Evolutionary conservation across 2,888 invertebrate genomes (phyloP).

Genomic region (Eucera pruinosa): DNA sequence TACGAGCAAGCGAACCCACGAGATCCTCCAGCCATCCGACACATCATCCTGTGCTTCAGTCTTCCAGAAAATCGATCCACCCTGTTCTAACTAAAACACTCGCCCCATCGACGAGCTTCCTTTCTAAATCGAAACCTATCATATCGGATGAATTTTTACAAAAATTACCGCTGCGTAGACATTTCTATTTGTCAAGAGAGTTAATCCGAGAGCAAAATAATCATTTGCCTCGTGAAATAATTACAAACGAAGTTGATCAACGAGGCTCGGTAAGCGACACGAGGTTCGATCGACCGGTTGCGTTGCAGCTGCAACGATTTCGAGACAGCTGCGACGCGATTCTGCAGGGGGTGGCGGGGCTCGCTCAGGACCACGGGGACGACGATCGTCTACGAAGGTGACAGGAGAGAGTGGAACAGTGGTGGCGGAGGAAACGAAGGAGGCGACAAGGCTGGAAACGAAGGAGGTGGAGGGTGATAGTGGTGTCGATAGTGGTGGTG

Average conservation of each 20-base stretch:
- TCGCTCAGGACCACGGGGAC: conserved; percentile 26
- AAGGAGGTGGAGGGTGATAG: conserved; percentile 50
- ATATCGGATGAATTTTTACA: background rate
- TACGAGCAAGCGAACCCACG: conserved; percentile 33
- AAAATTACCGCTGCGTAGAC: background rate
- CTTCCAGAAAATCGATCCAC: conserved; percentile 23
- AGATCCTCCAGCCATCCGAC: background rate
- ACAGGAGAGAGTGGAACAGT: conserved; percentile 28
- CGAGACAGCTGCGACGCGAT: conserved; percentile 61
- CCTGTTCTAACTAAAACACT: background rate
- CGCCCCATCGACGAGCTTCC: background rate
- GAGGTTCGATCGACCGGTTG: conserved; percentile 34
- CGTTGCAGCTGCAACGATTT: conserved; percentile 64
- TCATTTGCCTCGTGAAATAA: too few relatives aligned
- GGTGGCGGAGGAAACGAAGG: conserved; percentile 43
- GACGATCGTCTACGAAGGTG: conserved; percentile 54
- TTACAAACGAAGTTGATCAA: background rate
- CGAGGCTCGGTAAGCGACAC: conserved; percentile 13
- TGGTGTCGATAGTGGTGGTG: conserved; percentile 35
- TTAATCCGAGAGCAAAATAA: background rate
- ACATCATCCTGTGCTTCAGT: background rate
- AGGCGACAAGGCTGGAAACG: conserved; percentile 44
- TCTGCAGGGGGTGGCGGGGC: conserved; percentile 42
- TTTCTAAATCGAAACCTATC: background rate
- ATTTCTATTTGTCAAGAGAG: background rate